Base-by-base conservation (phyloP, 2,797 vertebrate genomes). In the Oreonectes daqikongensis region DNA sequence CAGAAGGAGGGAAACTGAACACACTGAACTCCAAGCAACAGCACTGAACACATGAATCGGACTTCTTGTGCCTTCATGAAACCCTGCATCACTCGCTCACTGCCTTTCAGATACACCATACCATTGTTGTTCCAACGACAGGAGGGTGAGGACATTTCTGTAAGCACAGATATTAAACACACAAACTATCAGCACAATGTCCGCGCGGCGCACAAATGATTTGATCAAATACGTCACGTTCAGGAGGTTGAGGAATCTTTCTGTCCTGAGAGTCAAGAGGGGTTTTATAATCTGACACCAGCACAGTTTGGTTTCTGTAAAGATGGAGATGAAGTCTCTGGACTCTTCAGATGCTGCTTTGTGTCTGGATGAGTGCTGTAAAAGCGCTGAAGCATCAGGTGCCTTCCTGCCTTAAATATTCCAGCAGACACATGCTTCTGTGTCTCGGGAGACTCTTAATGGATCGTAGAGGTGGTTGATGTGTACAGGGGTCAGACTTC, bases 151-250 rank as follows among this genome's bases (percentile, higher is more conserved):
- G 44, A 46, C 40, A 50, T 20, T 50, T 9, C 46, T 50, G 8
- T 8, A 50, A 50, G 46, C 18, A 50, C 48, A 50, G 48, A 50
- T 46, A 48, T 48, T 1, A 48, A 48, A 18, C 35, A 35, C 10
- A 35, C 8, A 0, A 35, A 35, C 5, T 32, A 6, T 5, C 30
- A 32, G 15, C 44, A 44, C 1, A 44, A 44, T 5, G 42, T 44
- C 42, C 15, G 12, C 42, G 26, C 53, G 72, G 77, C 40, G 24
- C 20, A 18, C 48, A 52, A 22, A 38, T 55, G 28, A 57, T 10
- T 93, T 92, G 92, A 91, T 90, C 90, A 90, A 87, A 93, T 87
- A 84, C 93, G 85, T 85, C 79, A 81, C 84, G 85, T 77, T 50
- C 12, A 1, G 24, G 22, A 12, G 10, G 20, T 24, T 10, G 9